Evolutionary conservation across 2,888 invertebrate species (phyloP).

Genomic region (Trissolcus japonicus): DNA sequence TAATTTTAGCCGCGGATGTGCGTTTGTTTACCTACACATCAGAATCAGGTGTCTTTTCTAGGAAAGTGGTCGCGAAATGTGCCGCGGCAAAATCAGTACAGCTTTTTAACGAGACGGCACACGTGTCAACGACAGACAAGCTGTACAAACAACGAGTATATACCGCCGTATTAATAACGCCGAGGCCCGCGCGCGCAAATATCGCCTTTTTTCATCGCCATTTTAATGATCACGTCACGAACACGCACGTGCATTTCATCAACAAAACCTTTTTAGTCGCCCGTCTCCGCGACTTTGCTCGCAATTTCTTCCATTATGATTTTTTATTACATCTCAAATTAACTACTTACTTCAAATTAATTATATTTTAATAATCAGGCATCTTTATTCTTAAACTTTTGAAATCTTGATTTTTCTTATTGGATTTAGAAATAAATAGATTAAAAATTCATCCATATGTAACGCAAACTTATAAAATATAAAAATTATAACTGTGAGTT

Average conservation of each 20-base stretch:
- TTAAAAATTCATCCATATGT: too few species aligned
- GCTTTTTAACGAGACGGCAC: constrained; percentile 45
- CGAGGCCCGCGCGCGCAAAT: constrained; percentile 37
- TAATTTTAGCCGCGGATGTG: constrained; percentile 18
- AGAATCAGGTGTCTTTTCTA: constrained; percentile 38
- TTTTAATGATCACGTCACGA: constrained; percentile 42
- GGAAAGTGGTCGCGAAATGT: constrained; percentile 18
- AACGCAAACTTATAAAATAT: too few species aligned
- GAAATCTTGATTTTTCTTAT: too few species aligned
- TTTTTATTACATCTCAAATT: too few species aligned
- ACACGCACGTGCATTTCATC: constrained; percentile 15
- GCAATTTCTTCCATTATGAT: too few species aligned
- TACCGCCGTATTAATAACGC: constrained; percentile 39
- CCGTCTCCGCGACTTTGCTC: neutral
- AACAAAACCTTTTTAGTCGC: constrained; percentile 1
- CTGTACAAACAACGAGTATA: constrained; percentile 42
- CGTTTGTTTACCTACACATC: constrained; percentile 40
- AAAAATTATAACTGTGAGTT: too few species aligned
- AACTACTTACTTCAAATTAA: too few species aligned
- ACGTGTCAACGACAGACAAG: constrained; percentile 56
- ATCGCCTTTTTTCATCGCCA: constrained; percentile 35
- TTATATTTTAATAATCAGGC: too few species aligned
- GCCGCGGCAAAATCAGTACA: constrained; percentile 41
- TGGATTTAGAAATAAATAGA: too few species aligned
- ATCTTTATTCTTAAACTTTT: too few species aligned